Conservation (phyloP, 53 echinoderm and acorn worm genomes). For the Mesocentrotus franciscanus region DNA sequence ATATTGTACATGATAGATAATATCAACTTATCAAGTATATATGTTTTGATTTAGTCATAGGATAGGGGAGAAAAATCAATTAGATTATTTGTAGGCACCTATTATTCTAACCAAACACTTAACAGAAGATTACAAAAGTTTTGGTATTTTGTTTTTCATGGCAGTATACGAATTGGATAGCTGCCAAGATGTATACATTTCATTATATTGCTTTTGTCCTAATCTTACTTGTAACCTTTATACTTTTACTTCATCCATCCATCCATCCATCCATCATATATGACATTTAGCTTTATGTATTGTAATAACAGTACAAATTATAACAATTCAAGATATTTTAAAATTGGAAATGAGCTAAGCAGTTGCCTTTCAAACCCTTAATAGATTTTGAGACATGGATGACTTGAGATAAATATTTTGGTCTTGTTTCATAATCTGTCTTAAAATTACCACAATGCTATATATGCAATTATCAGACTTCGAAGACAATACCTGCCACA, state of each 20-base stretch:
- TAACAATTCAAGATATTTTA: neutral
- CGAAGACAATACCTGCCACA: neutral
- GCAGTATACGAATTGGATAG: neutral
- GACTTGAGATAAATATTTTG: neutral
- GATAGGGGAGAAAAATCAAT: neutral
- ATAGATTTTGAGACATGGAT: neutral
- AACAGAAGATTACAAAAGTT: too few relatives aligned
- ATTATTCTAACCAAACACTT: too few relatives aligned
- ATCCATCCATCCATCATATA: neutral
- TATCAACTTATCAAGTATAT: neutral
- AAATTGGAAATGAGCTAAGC: neutral
- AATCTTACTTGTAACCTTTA: neutral
- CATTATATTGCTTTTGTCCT: neutral
- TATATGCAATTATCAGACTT: neutral
- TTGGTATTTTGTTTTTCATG: neutral
- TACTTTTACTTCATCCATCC: neutral
- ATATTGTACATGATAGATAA: neutral
- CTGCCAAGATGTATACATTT: neutral
- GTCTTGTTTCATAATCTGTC: neutral
- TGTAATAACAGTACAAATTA: neutral
- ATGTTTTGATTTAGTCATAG: neutral
- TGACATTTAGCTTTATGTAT: neutral
- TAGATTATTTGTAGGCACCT: neutral
- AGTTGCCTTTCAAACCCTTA: neutral
- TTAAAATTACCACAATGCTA: neutral